Conservation (phyloP, 2,888 invertebrate species). For the Orthosia gothica region DNA sequence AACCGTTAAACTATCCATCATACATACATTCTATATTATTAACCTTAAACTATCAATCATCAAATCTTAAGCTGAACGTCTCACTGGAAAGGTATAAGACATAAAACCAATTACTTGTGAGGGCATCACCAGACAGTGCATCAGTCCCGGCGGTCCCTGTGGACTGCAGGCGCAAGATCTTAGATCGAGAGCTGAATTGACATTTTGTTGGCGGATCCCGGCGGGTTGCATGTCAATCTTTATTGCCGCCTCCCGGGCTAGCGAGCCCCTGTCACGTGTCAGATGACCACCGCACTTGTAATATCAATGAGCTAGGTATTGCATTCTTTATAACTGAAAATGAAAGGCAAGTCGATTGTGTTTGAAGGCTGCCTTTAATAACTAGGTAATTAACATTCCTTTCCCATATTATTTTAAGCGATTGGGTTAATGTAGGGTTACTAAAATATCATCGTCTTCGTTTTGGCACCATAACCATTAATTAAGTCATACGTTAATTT, state of each 20-base stretch:
- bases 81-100: slow-evolving; percentile 18
- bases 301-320: slow-evolving; percentile 48
- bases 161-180: slow-evolving; percentile 78
- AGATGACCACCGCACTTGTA: slow-evolving; percentile 71
- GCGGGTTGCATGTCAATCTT: slow-evolving; percentile 85
- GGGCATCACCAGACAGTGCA: slow-evolving; percentile 69
- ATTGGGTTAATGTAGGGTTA: background rate
- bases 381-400: background rate
- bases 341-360: background rate
- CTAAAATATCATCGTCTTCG: background rate
- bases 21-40: too few species aligned
- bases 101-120: slow-evolving; percentile 61
- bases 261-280: slow-evolving; percentile 77
- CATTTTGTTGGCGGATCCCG: slow-evolving; percentile 82
- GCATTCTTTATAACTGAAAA: background rate
- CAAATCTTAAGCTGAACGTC: slow-evolving; percentile 30
- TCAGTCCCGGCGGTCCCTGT: slow-evolving; percentile 73
- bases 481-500: background rate
- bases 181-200: slow-evolving; percentile 87
- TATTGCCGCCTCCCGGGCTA: slow-evolving; percentile 76
- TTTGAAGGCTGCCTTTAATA: background rate
- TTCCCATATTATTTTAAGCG: too few species aligned
- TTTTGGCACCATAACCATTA: background rate
- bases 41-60: background rate
- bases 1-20: background rate